Base-by-base conservation (phyloP, 2,797 vertebrate species). In the Clamator glandarius region DNA sequence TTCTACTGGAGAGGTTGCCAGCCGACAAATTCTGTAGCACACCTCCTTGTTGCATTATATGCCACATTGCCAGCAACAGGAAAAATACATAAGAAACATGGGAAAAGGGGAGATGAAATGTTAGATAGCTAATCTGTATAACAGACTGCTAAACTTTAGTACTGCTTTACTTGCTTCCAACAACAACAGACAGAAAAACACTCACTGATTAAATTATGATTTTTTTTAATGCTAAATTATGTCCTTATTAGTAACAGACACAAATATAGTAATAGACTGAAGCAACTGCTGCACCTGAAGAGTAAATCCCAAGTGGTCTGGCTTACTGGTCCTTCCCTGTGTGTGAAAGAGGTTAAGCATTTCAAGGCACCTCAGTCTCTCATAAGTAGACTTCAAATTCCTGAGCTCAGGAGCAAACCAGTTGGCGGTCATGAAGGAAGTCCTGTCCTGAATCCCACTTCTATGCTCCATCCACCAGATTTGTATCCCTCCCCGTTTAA, bases 21-120 rank as follows among this genome's bases (percentile, higher is more conserved):
- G 85, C 61, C 77, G 92, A 90, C 66, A 90, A 90, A 90, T 89
- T 63, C 84, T 76, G 61, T 31, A 86, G 87, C 87, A 89, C 86
- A 95, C 89, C 86, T 92, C 78, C 46, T 74, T 92, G 64, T 92
- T 93, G 95, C 80, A 57, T 86, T 93, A 95, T 88, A 90, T 95
- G 75, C 75, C 64, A 63, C 79, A 48, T 51, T 87, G 46, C 28
- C 68, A 87, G 73, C 57, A 77, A 78, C 35, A 89, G 66, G 59
- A 87, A 67, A 91, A 91, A 90, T 86, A 44, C 39, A 77, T 8
- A 33, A 93, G 54, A 54, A 84, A 35, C 87, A 50, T 42, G 46
- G 88, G 77, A 52, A 46, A 91, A 92, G 68, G 36, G 26, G 59
- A 67, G 42, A 78, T 86, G 85, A 89, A 89, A 91, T 51, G 36